These are phyloP conservation scores for Pantala flavescens DNA, from an alignment of 1,140 invertebrate species.

Conservation along the genomic window DNA sequence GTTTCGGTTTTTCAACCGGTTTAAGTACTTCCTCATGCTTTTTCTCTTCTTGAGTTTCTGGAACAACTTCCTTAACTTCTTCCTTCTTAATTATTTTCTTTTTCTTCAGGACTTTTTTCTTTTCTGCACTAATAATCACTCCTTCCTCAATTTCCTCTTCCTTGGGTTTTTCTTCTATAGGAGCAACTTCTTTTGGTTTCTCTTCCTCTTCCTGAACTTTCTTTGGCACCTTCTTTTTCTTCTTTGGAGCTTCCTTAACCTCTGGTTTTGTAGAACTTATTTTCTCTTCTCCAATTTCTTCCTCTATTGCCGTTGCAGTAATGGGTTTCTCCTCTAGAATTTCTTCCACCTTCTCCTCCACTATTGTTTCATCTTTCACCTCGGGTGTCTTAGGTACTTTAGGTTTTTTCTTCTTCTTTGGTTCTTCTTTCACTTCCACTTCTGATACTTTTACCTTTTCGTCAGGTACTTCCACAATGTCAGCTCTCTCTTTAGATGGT, in stretches of 20 bases:
- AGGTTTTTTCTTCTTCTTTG: constrained; percentile 25
- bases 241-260: not conserved
- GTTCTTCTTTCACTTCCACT: not conserved
- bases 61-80: not conserved
- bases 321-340: constrained; percentile 32
- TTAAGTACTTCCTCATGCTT: not conserved
- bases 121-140: not conserved
- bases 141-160: not conserved
- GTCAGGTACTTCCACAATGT: too few relatives aligned
- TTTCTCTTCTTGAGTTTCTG: not conserved
- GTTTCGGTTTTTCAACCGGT: not conserved
- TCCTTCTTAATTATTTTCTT: not conserved
- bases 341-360: constrained; percentile 31
- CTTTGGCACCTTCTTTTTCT: not conserved
- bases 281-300: constrained; percentile 13
- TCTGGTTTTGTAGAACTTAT: constrained; percentile 13
- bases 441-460: not conserved
- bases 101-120: not conserved
- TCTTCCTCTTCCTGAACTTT: not conserved
- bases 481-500: too few relatives aligned
- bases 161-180: not conserved
- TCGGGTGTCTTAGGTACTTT: too few relatives aligned
- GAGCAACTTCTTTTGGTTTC: not conserved
- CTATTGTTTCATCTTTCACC: too few relatives aligned
- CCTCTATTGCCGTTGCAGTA: constrained; percentile 29